Base-by-base conservation (phyloP, 2,113 vertebrate genomes). In the Gorsachius goisagi region DNA sequence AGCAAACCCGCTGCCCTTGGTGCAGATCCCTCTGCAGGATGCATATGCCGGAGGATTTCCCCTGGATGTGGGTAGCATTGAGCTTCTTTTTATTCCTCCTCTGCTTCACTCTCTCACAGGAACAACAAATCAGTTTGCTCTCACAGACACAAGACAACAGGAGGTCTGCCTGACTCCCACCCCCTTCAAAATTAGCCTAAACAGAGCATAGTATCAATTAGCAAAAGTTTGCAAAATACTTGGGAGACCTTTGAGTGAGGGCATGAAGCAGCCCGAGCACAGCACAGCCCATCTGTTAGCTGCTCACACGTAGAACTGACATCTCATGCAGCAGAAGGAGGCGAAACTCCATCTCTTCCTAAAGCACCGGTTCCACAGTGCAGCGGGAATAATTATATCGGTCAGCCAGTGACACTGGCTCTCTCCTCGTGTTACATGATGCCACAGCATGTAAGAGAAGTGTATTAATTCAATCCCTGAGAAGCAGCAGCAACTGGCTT, bases 401-500 rank as follows among this genome's bases (percentile, higher is more conserved):
- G 62, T 74, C 84, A 94, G 69, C 3, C 56, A 87, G 79, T 45
- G 56, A 85, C 66, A 90, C 44, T 74, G 59, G 23, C 67, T 91
- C 67, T 93, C 82, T 95, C 75, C 9, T 80, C 68, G 68, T 86
- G 86, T 92, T 90, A 97, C 62, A 69, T 12, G 90, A 90, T 91
- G 93, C 88, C 92, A 83, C 75, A 88, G 78, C 77, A 32, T 69
- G 56, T 78, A 81, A 52, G 33, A 81, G 73, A 67, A 92, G 33
- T 32, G 8, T 37, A 62, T 66, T 83, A 96, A 97, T 73, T 91
- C 78, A 66, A 6, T 69, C 49, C 66, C 66, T 89, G 83, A 96
- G 52, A 94, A 82, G 84, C 91, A 95, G 86, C 66, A 95, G 96
- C 90, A 96, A 97, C 92, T 95, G 82, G 81, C 53, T 95, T 91